These are phyloP conservation scores for Rhynchonema sp. DNA, from an alignment of 2,888 invertebrate species.

Conservation along the genomic window DNA sequence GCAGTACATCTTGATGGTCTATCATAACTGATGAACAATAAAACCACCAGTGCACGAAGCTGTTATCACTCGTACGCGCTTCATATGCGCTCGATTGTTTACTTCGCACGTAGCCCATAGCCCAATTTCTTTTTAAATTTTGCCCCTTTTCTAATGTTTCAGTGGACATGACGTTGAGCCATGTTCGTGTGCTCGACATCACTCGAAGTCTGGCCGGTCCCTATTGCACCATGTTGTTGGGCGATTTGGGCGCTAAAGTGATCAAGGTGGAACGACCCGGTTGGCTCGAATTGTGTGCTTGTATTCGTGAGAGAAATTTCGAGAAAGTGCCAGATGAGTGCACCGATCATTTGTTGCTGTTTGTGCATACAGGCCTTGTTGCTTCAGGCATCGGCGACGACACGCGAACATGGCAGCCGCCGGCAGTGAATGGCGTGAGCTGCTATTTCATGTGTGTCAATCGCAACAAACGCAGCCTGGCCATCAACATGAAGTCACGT, in stretches of 20 bases:
- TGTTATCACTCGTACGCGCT: too few relatives aligned
- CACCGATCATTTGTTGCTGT: neutral
- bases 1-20: too few relatives aligned
- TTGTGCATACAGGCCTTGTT: too few relatives aligned
- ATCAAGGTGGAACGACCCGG: slow-evolving; percentile 71
- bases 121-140: too few relatives aligned
- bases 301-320: too few relatives aligned
- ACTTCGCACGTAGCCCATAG: too few relatives aligned
- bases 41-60: too few relatives aligned
- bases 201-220: slow-evolving; percentile 71
- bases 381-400: slow-evolving; percentile 51
- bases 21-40: too few relatives aligned
- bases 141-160: too few relatives aligned
- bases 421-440: slow-evolving; percentile 40
- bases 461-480: slow-evolving; percentile 79
- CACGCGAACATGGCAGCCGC: slow-evolving; percentile 77
- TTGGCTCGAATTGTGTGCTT: slow-evolving; percentile 10
- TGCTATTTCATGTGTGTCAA: slow-evolving; percentile 71
- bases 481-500: slow-evolving; percentile 54
- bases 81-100: too few relatives aligned
- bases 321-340: neutral
- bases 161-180: neutral
- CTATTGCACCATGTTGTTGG: slow-evolving; percentile 74
- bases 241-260: slow-evolving; percentile 76
- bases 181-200: slow-evolving; percentile 9